Base-by-base conservation (phyloP, 2,797 vertebrate genomes). In the Helostoma temminkii region DNA sequence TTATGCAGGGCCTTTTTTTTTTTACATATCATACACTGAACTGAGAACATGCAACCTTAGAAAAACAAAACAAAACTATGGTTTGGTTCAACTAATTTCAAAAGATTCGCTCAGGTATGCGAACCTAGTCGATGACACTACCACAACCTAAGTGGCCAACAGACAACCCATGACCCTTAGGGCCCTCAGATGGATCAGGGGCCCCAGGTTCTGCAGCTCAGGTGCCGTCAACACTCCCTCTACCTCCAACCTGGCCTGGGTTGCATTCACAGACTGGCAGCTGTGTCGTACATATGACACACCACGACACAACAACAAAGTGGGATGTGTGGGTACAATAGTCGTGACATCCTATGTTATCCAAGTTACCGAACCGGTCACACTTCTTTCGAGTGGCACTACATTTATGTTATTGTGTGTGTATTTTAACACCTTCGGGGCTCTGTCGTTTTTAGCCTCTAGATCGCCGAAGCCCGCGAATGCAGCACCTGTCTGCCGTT, bases 251-350 rank as follows among this genome's bases (percentile, higher is more conserved):
- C 5, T 62, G 19, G 10, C 15, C 18, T 10, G 0, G 6, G 80
- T 9, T 82, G 74, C 81, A 34, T 90, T 91, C 85, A 86, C 0
- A 54, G 59, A 45, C 74, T 7, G 0, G 5, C 5, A 7, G 47
- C 12, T 1, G 46, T 49, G 82, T 87, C 66, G 88, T 70, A 86
- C 81, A 55, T 60, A 32, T 1, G 0, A 47, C 0, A 0, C 0
- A 11, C 16, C 0, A 2, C 0, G 2, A 55, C 12, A n/a, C 7
- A 25, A n/a, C 0, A 46, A 16, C 12, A 18, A 3, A 45, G 28
- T 5, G 47, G 4, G 34, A 53, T 39, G 66, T 0, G 48, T 36
- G 24, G 48, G 26, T 58, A 15, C 19, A 5, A n/a, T 3, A 14
- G 63, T 53, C 47, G 32, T 58, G 53, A 61, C 43, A 66, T 57